Base-by-base conservation (phyloP, 2,113 vertebrate species). In the Rissa tridactyla region DNA sequence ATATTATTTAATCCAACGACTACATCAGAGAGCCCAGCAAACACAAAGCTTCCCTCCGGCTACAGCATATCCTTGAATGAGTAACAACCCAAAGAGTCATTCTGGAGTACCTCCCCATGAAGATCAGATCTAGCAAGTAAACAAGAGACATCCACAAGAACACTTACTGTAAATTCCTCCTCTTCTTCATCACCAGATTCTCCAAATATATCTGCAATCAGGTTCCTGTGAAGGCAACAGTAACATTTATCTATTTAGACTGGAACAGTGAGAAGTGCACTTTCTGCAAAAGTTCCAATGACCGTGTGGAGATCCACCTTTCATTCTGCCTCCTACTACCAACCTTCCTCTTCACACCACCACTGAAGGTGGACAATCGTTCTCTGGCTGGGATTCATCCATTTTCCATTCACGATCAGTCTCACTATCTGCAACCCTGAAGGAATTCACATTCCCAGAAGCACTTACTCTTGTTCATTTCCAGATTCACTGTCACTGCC, bases 171-270 rank as follows among this genome's bases (percentile, higher is more conserved):
- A 97, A 99, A 99, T 97, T 99, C 99, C 92, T 99, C 99, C 80
- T 98, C 99, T 62, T 99, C 99, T 95, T 99, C 99, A 96, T 99
- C 99, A 55, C 99, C 99, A 44, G 99, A 99, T 97, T 99, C 99
- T 75, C 99, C 99, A 92, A 99, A 99, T 97, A 99, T 99, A 96
- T 99, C 99, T 42, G 99, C 99, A 46, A 99, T 99, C 98, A 99
- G 99, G 95, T 99, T 99, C 98, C 99, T 99, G 96, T 19, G 86
- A 90, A 90, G 81, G 19, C 83, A 96, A 87, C 15, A 83, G 32
- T 20, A 87, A 87, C 32, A 81, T 80, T 95, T 71, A 80, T 42
- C 38, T 84, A 13, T 64, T 25, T 55, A 55, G 15, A 86, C 32
- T 47, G 40, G n/a, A 86, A 42, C 8, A 73, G 38, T 2, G 22